A percentile compares a stretch with the other conserved stretches of the same genome.
Conservation (phyloP, 2,113 vertebrate genomes). For the Solea solea region DNA sequence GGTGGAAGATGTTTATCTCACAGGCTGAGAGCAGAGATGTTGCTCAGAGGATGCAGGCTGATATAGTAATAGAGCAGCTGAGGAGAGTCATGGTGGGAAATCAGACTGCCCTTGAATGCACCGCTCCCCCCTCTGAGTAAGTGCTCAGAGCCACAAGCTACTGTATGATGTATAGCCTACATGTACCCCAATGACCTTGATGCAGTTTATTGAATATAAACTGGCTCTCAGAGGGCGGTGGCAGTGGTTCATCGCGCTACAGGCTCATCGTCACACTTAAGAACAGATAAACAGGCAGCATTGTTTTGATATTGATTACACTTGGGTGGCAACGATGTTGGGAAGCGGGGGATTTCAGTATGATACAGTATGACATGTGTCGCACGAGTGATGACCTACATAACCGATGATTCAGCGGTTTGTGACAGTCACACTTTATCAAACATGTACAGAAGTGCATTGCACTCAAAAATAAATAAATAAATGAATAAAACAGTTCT, state of each 20-base stretch:
- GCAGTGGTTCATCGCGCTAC: constrained; percentile 29
- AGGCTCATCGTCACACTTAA: constrained; percentile 44
- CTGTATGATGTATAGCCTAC: constrained; percentile 74
- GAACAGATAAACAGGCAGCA: constrained; percentile 49
- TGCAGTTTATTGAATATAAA: constrained; percentile 71
- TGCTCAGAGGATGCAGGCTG: constrained; percentile 16
- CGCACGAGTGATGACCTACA: neutral
- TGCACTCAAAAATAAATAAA: no score
- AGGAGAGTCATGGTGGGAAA: constrained; percentile 19
- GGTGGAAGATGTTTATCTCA: constrained; percentile 29
- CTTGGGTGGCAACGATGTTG: neutral
- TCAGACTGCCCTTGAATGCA: constrained; percentile 40
- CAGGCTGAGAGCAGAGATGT: neutral
- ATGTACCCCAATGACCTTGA: constrained; percentile 69
- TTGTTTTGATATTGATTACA: constrained; percentile 30
- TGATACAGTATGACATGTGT: neutral
- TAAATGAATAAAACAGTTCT: no score
- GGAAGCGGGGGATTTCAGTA: neutral
- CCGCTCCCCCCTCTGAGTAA: constrained; percentile 46
- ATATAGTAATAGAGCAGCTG: constrained; percentile 23
- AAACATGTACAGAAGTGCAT: no score
- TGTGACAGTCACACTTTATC: no score
- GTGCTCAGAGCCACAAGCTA: constrained; percentile 42
- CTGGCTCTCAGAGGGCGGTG: constrained; percentile 65
- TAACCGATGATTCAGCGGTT: neutral